phyloP scores from a whole-genome alignment of 1,140 invertebrate genomes.

The Calliphora vicina region DNA sequence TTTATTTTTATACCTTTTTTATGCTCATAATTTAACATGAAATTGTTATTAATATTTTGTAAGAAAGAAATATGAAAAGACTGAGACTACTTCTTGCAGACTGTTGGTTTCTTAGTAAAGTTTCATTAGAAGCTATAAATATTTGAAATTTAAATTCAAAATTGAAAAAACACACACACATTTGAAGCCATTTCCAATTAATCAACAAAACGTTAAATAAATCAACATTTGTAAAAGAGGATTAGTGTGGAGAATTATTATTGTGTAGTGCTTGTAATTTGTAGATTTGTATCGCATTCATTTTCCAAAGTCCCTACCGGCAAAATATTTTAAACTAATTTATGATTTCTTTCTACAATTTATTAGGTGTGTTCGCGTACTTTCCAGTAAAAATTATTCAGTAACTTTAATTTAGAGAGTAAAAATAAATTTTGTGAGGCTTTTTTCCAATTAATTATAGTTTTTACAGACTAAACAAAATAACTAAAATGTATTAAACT shows the following conservation, averaged over 20 bases:
- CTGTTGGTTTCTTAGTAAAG: too few species aligned
- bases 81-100: neutral
- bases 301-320: neutral
- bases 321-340: too few species aligned
- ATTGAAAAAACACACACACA: neutral
- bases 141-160: neutral
- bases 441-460: too few species aligned
- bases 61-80: neutral
- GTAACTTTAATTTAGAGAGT: too few species aligned
- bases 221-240: conserved; percentile 16
- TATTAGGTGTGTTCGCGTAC: too few species aligned
- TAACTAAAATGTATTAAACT: too few species aligned
- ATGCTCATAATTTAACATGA: conserved; percentile 9
- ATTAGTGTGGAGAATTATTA: neutral
- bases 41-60: neutral
- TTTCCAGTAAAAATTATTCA: too few species aligned
- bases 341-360: too few species aligned
- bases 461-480: too few species aligned
- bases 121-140: too few species aligned
- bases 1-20: neutral
- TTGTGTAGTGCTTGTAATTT: neutral
- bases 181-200: conserved; percentile 12
- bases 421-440: too few species aligned
- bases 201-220: conserved; percentile 16
- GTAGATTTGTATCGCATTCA: neutral